A percentile compares a stretch with the other conserved stretches of the same genome.
Evolutionary conservation across 2,113 vertebrate species (phyloP).

Genomic region (Stegostoma tigrinum): DNA sequence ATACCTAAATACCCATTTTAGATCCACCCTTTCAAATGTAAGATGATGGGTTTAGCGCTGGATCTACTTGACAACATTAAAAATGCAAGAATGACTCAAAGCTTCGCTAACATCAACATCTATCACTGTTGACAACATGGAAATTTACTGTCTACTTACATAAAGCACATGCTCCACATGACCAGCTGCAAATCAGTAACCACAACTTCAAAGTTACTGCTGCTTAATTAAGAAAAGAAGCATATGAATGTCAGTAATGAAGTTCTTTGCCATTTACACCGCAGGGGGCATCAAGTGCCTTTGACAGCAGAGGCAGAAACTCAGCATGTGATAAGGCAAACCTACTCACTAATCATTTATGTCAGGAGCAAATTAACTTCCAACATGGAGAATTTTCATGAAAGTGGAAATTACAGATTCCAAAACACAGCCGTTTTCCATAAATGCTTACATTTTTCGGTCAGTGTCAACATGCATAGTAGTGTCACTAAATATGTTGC

Average conservation of each 20-base stretch:
- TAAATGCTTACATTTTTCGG: background rate
- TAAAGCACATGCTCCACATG: conserved; percentile 23
- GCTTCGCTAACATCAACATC: conserved; percentile 12
- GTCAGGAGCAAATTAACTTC: conserved; percentile 36
- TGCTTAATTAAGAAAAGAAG: conserved; percentile 37
- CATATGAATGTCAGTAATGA: conserved; percentile 37
- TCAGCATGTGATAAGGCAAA: conserved; percentile 35
- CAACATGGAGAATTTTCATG: conserved; percentile 19
- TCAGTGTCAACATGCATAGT: background rate
- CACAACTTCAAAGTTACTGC: conserved; percentile 32
- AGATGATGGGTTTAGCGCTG: background rate
- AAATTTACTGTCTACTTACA: conserved; percentile 32
- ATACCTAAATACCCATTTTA: background rate
- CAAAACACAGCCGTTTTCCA: background rate
- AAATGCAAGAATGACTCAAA: conserved; percentile 24
- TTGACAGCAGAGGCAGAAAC: conserved; percentile 36
- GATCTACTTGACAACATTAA: conserved; percentile 14
- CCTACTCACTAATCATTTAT: conserved; percentile 36
- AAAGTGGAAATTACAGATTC: conserved; percentile 26
- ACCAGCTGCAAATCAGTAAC: conserved; percentile 27
- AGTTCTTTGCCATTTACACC: conserved; percentile 35
- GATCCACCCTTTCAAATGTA: background rate
- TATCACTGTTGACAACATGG: conserved; percentile 34
- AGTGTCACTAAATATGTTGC: background rate
- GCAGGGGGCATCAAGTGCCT: conserved; percentile 31